Conservation (phyloP, 2,888 invertebrate species). For the Rhaphigaster nebulosa region DNA sequence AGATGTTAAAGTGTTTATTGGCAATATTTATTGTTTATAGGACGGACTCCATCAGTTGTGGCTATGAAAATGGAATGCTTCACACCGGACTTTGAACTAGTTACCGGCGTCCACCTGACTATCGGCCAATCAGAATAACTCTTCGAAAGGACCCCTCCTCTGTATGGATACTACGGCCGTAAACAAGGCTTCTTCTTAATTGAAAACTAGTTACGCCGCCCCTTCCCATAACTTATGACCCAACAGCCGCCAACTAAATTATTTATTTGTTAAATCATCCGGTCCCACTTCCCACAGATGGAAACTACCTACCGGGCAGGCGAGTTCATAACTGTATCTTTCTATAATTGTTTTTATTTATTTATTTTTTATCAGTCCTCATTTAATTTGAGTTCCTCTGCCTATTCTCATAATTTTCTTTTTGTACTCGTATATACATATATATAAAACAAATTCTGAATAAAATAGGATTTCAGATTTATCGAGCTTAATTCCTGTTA, state of each 20-base stretch:
- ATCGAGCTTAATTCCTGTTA: too few relatives aligned
- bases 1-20: constrained; percentile 9
- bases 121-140: constrained; percentile 54
- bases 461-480: too few relatives aligned
- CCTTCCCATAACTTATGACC: constrained; percentile 48
- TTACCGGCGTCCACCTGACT: constrained; percentile 9
- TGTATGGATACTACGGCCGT: constrained; percentile 35
- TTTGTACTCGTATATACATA: not conserved
- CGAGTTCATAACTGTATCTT: constrained; percentile 12
- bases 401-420: not conserved
- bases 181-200: constrained; percentile 50
- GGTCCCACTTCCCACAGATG: constrained; percentile 7
- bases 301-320: constrained; percentile 32
- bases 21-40: constrained; percentile 16
- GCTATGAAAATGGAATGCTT: constrained; percentile 39
- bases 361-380: not conserved
- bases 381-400: not conserved
- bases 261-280: constrained; percentile 46
- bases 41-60: not conserved
- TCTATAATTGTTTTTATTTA: constrained; percentile 37
- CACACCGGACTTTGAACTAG: constrained; percentile 38
- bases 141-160: constrained; percentile 51
- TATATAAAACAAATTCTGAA: too few relatives aligned
- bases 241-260: constrained; percentile 17
- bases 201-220: constrained; percentile 56